phyloP scores from a whole-genome alignment of 2,113 vertebrate genomes.

The Atrichornis clamosus region DNA sequence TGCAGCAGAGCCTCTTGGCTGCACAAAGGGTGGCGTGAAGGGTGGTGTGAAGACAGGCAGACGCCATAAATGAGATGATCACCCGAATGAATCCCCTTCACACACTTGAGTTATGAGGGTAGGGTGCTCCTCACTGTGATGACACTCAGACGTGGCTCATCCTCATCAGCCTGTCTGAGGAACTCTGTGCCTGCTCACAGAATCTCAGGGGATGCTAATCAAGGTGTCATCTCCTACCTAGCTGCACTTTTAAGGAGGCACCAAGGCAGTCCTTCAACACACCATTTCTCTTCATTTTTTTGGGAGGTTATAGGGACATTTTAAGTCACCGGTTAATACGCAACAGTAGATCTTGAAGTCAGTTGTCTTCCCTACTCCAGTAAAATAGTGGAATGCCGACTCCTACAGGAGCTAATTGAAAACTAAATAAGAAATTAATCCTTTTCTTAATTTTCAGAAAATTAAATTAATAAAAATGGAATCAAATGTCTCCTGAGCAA shows the following conservation, averaged over 20 bases:
- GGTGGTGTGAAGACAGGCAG: not conserved
- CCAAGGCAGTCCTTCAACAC: not conserved
- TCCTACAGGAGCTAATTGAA: not conserved
- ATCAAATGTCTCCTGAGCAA: not conserved
- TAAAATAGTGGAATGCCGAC: not conserved
- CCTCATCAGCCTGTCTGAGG: constrained; percentile 2
- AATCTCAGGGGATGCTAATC: constrained; percentile 13
- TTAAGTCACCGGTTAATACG: not conserved
- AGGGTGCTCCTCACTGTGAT: not conserved
- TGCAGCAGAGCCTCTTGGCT: not conserved
- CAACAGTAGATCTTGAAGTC: not conserved
- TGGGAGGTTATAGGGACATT: not conserved
- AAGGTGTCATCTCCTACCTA: not conserved
- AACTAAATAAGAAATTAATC: not conserved
- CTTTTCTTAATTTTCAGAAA: not conserved
- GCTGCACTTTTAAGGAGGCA: not conserved
- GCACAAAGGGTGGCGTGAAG: fast-evolving
- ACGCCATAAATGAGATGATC: not conserved
- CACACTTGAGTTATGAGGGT: constrained; percentile 16
- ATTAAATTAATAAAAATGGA: not conserved
- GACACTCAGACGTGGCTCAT: not conserved
- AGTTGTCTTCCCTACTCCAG: not conserved
- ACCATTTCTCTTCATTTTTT: not conserved
- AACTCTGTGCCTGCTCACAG: not conserved
- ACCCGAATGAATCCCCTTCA: not conserved